Percentiles rank a stretch among this genome's conserved stretches.
phyloP scores from a whole-genome alignment of 2,888 invertebrate genomes.

The Thymelicus sylvestris region DNA sequence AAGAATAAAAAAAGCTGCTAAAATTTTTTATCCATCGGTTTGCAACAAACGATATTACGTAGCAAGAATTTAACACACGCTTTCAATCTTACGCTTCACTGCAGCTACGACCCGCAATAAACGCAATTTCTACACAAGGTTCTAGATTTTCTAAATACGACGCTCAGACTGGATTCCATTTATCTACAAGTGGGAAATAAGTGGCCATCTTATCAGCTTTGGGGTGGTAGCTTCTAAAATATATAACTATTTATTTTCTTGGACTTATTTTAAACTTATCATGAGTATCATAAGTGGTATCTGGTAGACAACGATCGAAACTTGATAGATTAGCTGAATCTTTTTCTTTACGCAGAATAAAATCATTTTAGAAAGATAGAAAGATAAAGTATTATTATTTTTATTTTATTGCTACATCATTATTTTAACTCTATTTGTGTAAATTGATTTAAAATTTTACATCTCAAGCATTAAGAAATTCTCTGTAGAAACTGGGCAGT shows the following conservation, averaged over 20 bases:
- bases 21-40: neutral
- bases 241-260: neutral
- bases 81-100: slow-evolving; percentile 18
- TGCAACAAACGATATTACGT: neutral
- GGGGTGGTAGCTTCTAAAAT: slow-evolving; percentile 8
- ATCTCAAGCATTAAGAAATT: too few species aligned
- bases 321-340: too few species aligned
- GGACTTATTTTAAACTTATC: too few species aligned
- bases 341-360: too few species aligned
- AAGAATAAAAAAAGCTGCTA: neutral
- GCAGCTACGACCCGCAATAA: slow-evolving; percentile 25
- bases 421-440: too few species aligned
- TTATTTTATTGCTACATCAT: too few species aligned
- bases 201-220: slow-evolving; percentile 22
- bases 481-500: too few species aligned
- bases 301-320: too few species aligned
- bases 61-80: neutral
- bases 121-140: slow-evolving; percentile 30
- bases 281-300: too few species aligned
- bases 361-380: too few species aligned
- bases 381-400: too few species aligned
- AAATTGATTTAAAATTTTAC: too few species aligned
- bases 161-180: slow-evolving; percentile 28
- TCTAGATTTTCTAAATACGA: slow-evolving; percentile 33
- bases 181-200: slow-evolving; percentile 36